These are phyloP conservation scores for Gymnarchus niloticus DNA, from an alignment of 2,113 vertebrate species.

Conservation along the genomic window DNA sequence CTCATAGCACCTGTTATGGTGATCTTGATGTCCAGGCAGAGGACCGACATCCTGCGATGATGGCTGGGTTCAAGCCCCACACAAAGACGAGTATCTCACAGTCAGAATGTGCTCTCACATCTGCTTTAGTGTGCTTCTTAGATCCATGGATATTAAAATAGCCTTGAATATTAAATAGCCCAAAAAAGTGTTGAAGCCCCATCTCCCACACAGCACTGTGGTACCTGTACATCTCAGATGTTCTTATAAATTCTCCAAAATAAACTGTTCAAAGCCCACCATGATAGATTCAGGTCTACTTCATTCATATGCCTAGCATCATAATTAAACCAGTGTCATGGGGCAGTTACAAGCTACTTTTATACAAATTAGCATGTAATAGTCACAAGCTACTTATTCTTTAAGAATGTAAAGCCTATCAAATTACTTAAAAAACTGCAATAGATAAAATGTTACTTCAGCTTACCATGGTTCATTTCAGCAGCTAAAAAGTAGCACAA, in stretches of 20 bases:
- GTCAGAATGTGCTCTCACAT: background rate
- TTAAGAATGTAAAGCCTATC: background rate
- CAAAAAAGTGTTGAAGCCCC: background rate
- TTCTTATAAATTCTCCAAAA: background rate
- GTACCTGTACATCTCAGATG: background rate
- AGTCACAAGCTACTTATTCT: background rate
- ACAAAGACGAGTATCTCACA: background rate
- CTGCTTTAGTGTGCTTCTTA: background rate
- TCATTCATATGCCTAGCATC: background rate
- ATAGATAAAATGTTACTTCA: background rate
- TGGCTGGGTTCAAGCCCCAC: background rate
- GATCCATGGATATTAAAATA: background rate
- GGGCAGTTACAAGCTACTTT: background rate
- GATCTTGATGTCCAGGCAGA: background rate
- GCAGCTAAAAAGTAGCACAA: slow-evolving; percentile 7
- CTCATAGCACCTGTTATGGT: background rate
- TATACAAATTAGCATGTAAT: background rate
- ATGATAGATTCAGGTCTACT: background rate
- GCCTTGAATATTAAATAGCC: background rate
- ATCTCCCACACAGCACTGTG: background rate
- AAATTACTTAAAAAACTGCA: background rate
- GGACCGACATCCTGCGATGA: background rate
- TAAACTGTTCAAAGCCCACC: background rate
- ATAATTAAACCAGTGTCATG: background rate
- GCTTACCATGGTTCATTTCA: background rate